Evolutionary conservation across 2,113 vertebrate genomes (phyloP).

Genomic region (Ciconia stormi): DNA sequence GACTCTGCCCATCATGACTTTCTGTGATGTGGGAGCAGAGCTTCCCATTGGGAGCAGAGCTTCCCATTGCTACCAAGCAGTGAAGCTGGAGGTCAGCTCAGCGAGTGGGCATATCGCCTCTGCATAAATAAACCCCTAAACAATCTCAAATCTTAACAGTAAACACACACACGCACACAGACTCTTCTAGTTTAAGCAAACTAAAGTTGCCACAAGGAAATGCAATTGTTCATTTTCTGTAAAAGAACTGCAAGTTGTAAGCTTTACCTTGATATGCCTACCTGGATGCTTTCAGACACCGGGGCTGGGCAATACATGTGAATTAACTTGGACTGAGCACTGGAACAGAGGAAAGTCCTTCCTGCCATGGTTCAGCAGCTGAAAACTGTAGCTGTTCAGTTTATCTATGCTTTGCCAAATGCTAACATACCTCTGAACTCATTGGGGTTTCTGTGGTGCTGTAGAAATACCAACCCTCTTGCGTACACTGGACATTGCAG

Average conservation of each 20-base stretch:
- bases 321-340: background rate
- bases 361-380: background rate
- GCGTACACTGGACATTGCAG: rapidly evolving
- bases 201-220: background rate
- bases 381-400: background rate
- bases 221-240: background rate
- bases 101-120: background rate
- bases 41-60: slow-evolving; percentile 7
- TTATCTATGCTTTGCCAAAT: background rate
- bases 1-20: background rate
- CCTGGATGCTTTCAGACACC: background rate
- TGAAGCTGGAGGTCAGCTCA: background rate
- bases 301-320: background rate
- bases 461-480: background rate
- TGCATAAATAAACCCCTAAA: background rate
- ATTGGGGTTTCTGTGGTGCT: background rate
- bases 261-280: background rate
- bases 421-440: background rate
- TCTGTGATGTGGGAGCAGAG: slow-evolving; percentile 24
- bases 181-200: background rate
- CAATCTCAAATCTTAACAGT: background rate
- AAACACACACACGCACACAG: background rate
- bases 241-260: background rate
- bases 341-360: background rate
- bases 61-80: background rate